phyloP scores from a whole-genome alignment of 2,888 invertebrate species.

The Reticulitermes lucifugus region DNA sequence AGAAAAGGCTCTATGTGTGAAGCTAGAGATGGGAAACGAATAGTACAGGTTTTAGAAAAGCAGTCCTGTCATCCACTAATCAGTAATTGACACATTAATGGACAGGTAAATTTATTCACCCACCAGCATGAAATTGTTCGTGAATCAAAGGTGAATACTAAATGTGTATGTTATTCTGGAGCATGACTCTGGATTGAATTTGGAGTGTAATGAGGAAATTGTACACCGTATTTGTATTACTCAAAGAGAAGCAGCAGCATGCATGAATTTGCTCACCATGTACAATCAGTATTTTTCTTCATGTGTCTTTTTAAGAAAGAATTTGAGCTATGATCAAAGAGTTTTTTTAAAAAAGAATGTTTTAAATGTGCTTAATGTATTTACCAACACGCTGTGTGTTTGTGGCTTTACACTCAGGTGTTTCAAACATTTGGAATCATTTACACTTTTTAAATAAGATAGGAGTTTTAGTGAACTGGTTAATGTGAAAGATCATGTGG shows the following conservation, averaged over 20 bases:
- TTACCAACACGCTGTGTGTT: not conserved
- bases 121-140: not conserved
- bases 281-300: constrained; percentile 37
- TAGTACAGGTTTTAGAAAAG: not conserved
- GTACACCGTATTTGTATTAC: not conserved
- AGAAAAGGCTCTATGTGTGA: not conserved
- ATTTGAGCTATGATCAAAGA: constrained; percentile 29
- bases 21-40: not conserved
- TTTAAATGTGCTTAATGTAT: constrained; percentile 7
- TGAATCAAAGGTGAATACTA: not conserved
- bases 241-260: not conserved
- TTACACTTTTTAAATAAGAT: not conserved
- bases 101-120: not conserved
- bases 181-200: not conserved
- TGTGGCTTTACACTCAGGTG: constrained; percentile 23
- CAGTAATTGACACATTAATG: not conserved
- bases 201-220: not conserved
- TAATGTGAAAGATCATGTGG: not conserved
- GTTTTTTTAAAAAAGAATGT: not conserved
- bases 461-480: constrained; percentile 6
- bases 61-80: not conserved
- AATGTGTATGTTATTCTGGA: not conserved
- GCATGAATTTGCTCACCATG: constrained; percentile 35
- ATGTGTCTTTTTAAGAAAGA: not conserved
- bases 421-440: constrained; percentile 6